Evolutionary conservation across 2,888 invertebrate species (phyloP).

Genomic region (Hecatera dysodea): DNA sequence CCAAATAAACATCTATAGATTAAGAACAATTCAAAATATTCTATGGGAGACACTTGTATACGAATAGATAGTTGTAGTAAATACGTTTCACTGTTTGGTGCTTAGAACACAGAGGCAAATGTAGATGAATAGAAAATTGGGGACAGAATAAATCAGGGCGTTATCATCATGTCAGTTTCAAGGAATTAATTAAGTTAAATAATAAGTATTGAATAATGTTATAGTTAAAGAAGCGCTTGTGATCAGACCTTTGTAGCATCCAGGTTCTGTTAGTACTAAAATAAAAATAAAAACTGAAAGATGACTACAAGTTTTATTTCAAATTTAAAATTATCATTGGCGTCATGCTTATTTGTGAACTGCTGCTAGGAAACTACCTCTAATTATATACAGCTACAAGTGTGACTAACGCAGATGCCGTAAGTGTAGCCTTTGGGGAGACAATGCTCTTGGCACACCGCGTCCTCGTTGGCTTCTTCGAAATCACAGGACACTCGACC

Average conservation of each 20-base stretch:
- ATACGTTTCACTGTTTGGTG: slow-evolving; percentile 19
- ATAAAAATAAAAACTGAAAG: slow-evolving; percentile 14
- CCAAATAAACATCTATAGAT: slow-evolving; percentile 72
- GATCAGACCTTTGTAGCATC: slow-evolving; percentile 25
- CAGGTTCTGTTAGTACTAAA: slow-evolving; percentile 28
- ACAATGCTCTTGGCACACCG: slow-evolving; percentile 81
- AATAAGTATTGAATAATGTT: slow-evolving; percentile 17
- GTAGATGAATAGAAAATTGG: slow-evolving; percentile 7
- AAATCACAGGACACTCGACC: slow-evolving; percentile 75
- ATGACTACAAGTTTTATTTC: slow-evolving; percentile 50
- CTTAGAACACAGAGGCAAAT: slow-evolving; percentile 8
- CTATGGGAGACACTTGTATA: slow-evolving; percentile 35
- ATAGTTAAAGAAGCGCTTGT: slow-evolving; percentile 33
- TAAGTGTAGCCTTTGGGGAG: slow-evolving; percentile 84
- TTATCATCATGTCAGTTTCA: slow-evolving; percentile 1
- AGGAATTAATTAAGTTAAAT: slow-evolving; percentile 19
- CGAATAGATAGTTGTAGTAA: slow-evolving; percentile 19
- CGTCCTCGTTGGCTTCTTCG: slow-evolving; percentile 80
- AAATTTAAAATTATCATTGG: slow-evolving; percentile 40
- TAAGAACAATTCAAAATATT: background rate
- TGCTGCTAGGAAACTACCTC: slow-evolving; percentile 6
- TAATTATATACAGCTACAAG: slow-evolving; percentile 83
- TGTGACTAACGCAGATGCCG: slow-evolving; percentile 82
- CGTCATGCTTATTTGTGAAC: slow-evolving; percentile 23
- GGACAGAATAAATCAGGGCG: slow-evolving; percentile 34